Evolutionary conservation across 2,888 invertebrate genomes (phyloP).

Genomic region (Synergus itoensis): DNA sequence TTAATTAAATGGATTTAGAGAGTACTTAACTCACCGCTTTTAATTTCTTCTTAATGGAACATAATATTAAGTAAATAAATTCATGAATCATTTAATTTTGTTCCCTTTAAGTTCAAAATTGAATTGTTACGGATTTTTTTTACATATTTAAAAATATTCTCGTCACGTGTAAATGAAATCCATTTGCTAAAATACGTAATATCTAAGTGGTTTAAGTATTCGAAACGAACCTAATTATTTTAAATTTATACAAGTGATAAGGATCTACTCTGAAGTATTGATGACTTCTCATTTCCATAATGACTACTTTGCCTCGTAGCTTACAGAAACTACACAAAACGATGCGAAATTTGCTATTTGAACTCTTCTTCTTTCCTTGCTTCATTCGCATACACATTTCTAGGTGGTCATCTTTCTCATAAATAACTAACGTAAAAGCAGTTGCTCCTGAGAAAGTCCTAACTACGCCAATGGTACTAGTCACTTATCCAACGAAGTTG

Average conservation of each 20-base stretch:
- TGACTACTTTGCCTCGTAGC: constrained; percentile 9
- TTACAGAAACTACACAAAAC: constrained; percentile 26
- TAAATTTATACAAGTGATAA: neutral
- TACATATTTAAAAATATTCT: neutral
- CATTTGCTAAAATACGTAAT: neutral
- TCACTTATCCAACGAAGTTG: constrained; percentile 34
- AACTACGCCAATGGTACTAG: constrained; percentile 32
- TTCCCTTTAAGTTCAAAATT: no score
- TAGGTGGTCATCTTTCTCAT: constrained; percentile 8
- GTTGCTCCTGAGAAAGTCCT: constrained; percentile 12
- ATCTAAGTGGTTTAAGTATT: neutral
- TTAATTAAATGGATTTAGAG: neutral
- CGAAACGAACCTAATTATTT: neutral
- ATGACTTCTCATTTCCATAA: constrained; percentile 7
- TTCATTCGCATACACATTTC: neutral
- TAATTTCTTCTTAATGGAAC: neutral
- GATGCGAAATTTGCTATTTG: constrained; percentile 18
- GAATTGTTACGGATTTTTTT: neutral
- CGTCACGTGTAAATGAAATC: neutral
- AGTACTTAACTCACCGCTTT: neutral
- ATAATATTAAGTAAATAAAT: neutral
- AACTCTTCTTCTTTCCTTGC: neutral
- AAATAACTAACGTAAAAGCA: constrained; percentile 34
- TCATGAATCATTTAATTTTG: neutral
- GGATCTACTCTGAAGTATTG: constrained; percentile 13